phyloP scores from a whole-genome alignment of 2,113 vertebrate species.

The Sinocyclocheilus anophthalmus region DNA sequence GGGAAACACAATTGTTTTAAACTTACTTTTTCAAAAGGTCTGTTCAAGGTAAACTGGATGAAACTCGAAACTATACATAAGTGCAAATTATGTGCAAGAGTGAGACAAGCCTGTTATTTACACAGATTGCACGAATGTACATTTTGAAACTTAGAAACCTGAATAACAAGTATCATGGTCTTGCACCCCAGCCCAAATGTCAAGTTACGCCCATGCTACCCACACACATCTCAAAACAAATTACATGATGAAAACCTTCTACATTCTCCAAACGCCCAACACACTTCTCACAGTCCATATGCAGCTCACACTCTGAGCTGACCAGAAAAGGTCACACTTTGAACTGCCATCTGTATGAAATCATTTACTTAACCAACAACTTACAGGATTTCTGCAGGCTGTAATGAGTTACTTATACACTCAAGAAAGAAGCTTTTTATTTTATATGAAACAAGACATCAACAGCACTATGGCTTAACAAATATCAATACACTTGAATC shows the following conservation, averaged over 20 bases:
- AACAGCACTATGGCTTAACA: neutral
- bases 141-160: neutral
- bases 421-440: neutral
- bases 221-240: neutral
- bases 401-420: constrained; percentile 9
- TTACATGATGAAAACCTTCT: neutral
- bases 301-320: constrained; percentile 3
- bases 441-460: constrained; percentile 17
- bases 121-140: neutral
- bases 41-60: neutral
- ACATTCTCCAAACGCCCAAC: constrained; percentile 6
- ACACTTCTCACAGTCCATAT: constrained; percentile 7
- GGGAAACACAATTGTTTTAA: neutral
- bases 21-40: neutral
- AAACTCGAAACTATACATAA: neutral
- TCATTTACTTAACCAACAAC: constrained; percentile 1
- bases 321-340: constrained; percentile 9
- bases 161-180: neutral
- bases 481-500: constrained; percentile 26
- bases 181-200: too few species aligned
- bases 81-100: neutral
- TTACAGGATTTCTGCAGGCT: neutral
- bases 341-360: constrained; percentile 8
- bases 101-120: neutral
- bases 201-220: too few species aligned